Conservation (phyloP, 2,113 vertebrate genomes). For the Tylochromis polylepis region DNA sequence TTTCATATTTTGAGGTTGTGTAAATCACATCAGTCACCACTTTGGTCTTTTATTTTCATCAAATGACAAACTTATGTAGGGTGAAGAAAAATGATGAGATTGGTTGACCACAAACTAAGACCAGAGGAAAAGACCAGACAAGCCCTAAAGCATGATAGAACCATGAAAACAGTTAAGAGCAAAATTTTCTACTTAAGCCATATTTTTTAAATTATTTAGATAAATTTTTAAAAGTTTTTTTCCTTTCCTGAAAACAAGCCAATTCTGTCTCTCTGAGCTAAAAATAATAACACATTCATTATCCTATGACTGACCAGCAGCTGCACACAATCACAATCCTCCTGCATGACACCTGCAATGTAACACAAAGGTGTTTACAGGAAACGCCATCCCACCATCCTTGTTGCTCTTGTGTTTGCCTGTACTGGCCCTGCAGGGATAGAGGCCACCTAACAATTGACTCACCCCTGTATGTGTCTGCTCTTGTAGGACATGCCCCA, state of each 20-base stretch:
- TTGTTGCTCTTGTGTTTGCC: slow-evolving; percentile 53
- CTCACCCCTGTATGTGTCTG: slow-evolving; percentile 54
- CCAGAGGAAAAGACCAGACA: neutral
- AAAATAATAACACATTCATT: slow-evolving; percentile 6
- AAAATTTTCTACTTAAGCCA: neutral
- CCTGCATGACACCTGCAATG: slow-evolving; percentile 34
- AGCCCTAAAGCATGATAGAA: neutral
- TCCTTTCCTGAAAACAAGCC: neutral
- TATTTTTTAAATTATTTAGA: neutral
- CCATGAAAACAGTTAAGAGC: neutral
- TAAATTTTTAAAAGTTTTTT: neutral
- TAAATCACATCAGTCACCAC: slow-evolving; percentile 41
- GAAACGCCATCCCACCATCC: slow-evolving; percentile 49
- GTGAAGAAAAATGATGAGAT: slow-evolving; percentile 1
- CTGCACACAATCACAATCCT: neutral
- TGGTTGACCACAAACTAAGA: slow-evolving; percentile 39
- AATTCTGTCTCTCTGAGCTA: neutral
- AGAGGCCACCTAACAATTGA: slow-evolving; percentile 44
- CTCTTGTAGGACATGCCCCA: slow-evolving; percentile 62
- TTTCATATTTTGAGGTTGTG: slow-evolving; percentile 45
- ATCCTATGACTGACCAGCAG: neutral
- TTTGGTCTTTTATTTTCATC: slow-evolving; percentile 13
- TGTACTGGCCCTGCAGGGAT: slow-evolving; percentile 48
- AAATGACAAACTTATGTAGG: slow-evolving; percentile 33
- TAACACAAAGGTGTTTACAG: slow-evolving; percentile 57